phyloP scores from a whole-genome alignment of 2,888 invertebrate species.

The Meganola albula region DNA sequence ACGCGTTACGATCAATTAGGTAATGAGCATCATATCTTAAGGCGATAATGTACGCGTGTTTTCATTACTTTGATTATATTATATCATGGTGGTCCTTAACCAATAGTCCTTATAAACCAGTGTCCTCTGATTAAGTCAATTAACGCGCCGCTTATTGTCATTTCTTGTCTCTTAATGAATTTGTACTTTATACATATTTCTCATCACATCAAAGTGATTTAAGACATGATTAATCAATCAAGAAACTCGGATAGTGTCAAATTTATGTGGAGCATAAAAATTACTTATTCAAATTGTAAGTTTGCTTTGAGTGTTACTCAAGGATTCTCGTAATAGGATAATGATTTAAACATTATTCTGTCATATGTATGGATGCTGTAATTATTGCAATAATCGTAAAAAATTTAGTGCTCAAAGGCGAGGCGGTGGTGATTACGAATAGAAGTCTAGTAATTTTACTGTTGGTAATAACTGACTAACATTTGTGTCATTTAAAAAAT shows the following conservation, averaged over 20 bases:
- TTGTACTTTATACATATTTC: too few relatives aligned
- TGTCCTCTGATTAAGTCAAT: conserved; percentile 25
- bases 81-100: conserved; percentile 42
- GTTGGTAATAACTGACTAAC: conserved; percentile 16
- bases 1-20: conserved; percentile 53
- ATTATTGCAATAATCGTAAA: conserved; percentile 37
- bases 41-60: conserved; percentile 34
- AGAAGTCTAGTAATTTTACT: conserved; percentile 27
- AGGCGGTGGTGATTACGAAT: conserved; percentile 12
- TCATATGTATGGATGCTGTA: conserved; percentile 18
- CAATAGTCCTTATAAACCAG: too few relatives aligned
- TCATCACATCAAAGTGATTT: conserved; percentile 14
- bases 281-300: conserved; percentile 1
- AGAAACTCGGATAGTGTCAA: too few relatives aligned
- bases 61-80: conserved; percentile 29
- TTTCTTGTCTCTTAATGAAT: too few relatives aligned
- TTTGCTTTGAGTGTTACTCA: not conserved
- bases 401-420: conserved; percentile 26
- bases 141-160: too few relatives aligned
- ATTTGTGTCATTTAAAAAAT: conserved; percentile 12
- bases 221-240: too few relatives aligned
- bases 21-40: conserved; percentile 41
- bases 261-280: not conserved
- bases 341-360: conserved; percentile 8
- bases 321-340: not conserved